Evolutionary conservation across 2,113 vertebrate genomes (phyloP).

Genomic region (Nothobranchius kuhntae): DNA sequence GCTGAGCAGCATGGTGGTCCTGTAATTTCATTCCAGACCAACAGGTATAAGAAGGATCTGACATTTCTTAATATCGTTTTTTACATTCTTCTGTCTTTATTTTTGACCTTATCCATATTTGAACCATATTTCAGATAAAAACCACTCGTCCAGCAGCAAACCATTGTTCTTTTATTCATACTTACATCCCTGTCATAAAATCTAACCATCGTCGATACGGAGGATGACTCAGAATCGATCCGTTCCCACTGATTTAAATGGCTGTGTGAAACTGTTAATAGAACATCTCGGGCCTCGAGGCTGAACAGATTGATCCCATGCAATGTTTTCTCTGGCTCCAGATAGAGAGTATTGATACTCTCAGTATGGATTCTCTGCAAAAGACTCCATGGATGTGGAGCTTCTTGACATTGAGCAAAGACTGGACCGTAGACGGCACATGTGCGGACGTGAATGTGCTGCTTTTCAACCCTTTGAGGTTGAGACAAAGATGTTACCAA

Average conservation of each 20-base stretch:
- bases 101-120: background rate
- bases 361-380: conserved; percentile 55
- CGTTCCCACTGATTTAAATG: conserved; percentile 62
- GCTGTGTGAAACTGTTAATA: conserved; percentile 69
- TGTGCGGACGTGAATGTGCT: conserved; percentile 7
- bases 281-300: conserved; percentile 65
- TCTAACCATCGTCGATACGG: conserved; percentile 41
- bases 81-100: background rate
- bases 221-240: conserved; percentile 58
- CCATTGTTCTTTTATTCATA: conserved; percentile 41
- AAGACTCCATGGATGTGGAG: conserved; percentile 40
- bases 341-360: conserved; percentile 66
- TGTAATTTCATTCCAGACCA: too few relatives aligned
- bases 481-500: conserved; percentile 14
- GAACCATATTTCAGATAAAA: background rate
- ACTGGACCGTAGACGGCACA: conserved; percentile 27
- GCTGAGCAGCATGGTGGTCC: too few relatives aligned
- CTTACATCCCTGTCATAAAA: conserved; percentile 55
- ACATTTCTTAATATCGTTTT: too few relatives aligned
- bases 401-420: conserved; percentile 33
- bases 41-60: too few relatives aligned
- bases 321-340: conserved; percentile 60
- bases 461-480: conserved; percentile 6
- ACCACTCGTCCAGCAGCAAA: conserved; percentile 2
- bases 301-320: conserved; percentile 63